These are phyloP conservation scores for Mus minutoides DNA, from an alignment of 2,797 vertebrate species.

Conservation along the genomic window DNA sequence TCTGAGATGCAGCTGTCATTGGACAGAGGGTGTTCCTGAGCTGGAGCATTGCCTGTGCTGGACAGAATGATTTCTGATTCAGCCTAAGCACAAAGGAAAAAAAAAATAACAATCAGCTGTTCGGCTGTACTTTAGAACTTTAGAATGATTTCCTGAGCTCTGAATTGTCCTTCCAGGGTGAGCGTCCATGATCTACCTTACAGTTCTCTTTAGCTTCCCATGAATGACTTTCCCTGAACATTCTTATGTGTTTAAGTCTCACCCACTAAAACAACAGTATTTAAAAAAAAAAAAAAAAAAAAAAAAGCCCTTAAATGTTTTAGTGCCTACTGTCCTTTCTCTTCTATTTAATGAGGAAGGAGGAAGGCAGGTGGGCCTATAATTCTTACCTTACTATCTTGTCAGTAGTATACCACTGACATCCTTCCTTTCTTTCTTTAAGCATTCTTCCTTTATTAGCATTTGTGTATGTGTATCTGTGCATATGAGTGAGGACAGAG, in stretches of 20 bases:
- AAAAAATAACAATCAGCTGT: background rate
- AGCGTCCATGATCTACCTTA: background rate
- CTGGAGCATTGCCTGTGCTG: slow-evolving; percentile 56
- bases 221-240: slow-evolving; percentile 21
- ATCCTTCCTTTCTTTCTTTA: background rate
- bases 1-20: slow-evolving; percentile 85
- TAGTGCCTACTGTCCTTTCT: slow-evolving; percentile 2
- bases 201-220: background rate
- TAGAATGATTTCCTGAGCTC: background rate
- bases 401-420: background rate
- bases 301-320: slow-evolving; percentile 27
- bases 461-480: background rate
- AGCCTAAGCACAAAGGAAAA: slow-evolving; percentile 58
- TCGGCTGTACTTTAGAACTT: background rate
- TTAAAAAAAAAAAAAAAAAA: background rate
- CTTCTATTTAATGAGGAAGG: background rate
- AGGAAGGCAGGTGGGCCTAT: background rate
- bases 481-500: background rate
- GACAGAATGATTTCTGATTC: slow-evolving; percentile 32
- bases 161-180: background rate
- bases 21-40: background rate
- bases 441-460: background rate
- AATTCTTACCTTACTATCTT: slow-evolving; percentile 3
- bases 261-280: background rate
- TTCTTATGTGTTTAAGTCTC: slow-evolving; percentile 24